Evolutionary conservation across 1,140 invertebrate genomes (phyloP), one percentile per base, ranked within the genome.

Genomic region (Saccostrea cuccullata): DNA sequence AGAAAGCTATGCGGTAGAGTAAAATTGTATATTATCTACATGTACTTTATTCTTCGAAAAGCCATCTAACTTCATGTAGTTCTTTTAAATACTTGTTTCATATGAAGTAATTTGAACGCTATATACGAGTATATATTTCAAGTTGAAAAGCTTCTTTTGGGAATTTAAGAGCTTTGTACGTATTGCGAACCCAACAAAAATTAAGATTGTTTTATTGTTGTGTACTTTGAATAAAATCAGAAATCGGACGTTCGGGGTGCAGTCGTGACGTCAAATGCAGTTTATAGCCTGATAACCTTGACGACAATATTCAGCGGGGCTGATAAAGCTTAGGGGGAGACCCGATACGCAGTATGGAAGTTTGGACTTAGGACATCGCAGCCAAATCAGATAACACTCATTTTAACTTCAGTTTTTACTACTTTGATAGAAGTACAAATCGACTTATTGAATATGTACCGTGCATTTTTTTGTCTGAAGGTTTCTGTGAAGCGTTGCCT

Each of bases 211-310:
- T 73, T 73, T 73, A 73, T 73, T 73, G 70, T 30, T 30, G 70
- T 73, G 70, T 73, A 73, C 70, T 23, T 23, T 13, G 26, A 26
- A 26, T 73, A 30, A 26, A 8, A 17, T 15, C n/a, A 73, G 26
- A 73, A 73, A 26, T 73, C 70, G 23, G 23, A 36, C 70, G 23
- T 73, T 73, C 26, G 70, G 23, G 70, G 70, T 73, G 70, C 70
- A 73, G 70, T 73, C 13, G 30, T 73, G 70, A 73, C 70, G 70
- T 73, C 70, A 73, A 30, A 73, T 26, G 70, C 23, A 73, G 70
- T 73, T 73, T 73, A 73, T 73, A 36, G 70, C 70, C 26, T 8
- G 70, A 73, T 73, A 73, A 73, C 70, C 70, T 73, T 73, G 26
- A 23, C 70, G 6, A 73, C 70, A 73, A 26, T 73, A 73, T 73